Base-by-base conservation (phyloP, 2,113 vertebrate genomes). In the Leucopsar rothschildi region DNA sequence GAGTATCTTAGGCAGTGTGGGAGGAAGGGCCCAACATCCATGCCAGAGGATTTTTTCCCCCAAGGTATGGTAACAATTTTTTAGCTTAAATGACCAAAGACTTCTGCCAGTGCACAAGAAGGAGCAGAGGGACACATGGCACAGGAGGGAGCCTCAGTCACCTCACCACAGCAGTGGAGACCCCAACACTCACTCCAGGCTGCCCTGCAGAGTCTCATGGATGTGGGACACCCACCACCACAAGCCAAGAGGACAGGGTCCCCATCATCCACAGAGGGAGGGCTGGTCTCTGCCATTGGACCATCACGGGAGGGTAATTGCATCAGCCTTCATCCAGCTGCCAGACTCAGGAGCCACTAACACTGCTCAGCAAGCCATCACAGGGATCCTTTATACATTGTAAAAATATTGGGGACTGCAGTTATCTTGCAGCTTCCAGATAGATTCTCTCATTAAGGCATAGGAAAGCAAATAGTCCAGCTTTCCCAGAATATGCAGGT, bases 61-160 rank as follows among this genome's bases (percentile, higher is more conserved):
- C 13, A 18, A 9, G 6, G 3, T 57, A 44, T 1, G 0, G 11
- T 25, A 68, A 29, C 9, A 35, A 4, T 14, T 60, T 56, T 23
- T 35, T 64, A 52, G 14, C 10, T 86, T 56, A 31, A 10, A 27
- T 28, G 13, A 24, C 35, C 59, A 35, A 59, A 35, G 23, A 6
- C 9, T 55, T 22, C 5, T 68, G 2, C 33, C 24, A 5, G 1
- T 2, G 3, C 11, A 25, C 0, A 1, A n/a, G 60, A 53, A 68
- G 18, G 22, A 90, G 21, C 28, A 71, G 22, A 68, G 23, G 10
- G 33, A 18, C 22, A 47, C 35, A 12, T 3, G 2, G 6, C 25
- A n/a, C 0, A 0, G 44, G 13, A 80, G 14, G 14, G 21, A 83
- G 2, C 5, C 23, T 10, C 12, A 9, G 8, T 45, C 57, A 55